Percentiles rank a stretch among this genome's conserved stretches.
Evolutionary conservation across 2,113 vertebrate genomes (phyloP).

Genomic region (Ifrita kowaldi): DNA sequence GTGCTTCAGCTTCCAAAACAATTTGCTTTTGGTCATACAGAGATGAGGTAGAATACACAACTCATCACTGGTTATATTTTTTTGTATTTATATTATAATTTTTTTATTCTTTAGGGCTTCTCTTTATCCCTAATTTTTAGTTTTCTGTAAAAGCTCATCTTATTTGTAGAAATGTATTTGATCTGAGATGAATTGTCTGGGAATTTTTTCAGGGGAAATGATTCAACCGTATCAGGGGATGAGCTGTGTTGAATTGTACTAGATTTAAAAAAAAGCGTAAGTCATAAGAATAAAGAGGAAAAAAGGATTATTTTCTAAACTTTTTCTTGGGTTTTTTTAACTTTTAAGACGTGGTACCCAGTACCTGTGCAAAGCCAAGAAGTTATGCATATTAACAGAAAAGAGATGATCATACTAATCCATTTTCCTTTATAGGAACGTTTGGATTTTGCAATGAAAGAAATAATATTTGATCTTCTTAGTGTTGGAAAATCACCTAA

Average conservation of each 20-base stretch:
- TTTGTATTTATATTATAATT: neutral
- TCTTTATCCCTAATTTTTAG: neutral
- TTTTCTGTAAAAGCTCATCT: neutral
- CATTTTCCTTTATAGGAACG: constrained; percentile 81
- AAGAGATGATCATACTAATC: neutral
- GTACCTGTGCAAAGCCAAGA: neutral
- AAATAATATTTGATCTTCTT: constrained; percentile 99
- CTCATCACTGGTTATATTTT: neutral
- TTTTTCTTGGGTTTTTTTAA: neutral
- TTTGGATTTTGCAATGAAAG: constrained; percentile 99
- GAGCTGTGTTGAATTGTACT: neutral
- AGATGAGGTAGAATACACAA: neutral
- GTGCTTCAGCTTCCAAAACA: neutral
- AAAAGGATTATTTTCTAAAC: neutral
- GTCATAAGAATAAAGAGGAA: neutral
- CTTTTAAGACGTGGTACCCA: neutral
- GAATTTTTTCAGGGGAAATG: neutral
- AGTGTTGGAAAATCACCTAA: constrained; percentile 98
- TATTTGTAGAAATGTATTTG: neutral
- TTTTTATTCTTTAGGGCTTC: neutral
- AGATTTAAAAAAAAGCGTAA: neutral
- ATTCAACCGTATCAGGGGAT: neutral
- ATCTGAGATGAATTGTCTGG: neutral
- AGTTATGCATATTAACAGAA: neutral
- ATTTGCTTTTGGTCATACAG: neutral